Percentiles rank a stretch among this genome's conserved stretches.
These are phyloP conservation scores for Seriola rivoliana DNA, from an alignment of 2,113 vertebrate species.

Conservation along the genomic window DNA sequence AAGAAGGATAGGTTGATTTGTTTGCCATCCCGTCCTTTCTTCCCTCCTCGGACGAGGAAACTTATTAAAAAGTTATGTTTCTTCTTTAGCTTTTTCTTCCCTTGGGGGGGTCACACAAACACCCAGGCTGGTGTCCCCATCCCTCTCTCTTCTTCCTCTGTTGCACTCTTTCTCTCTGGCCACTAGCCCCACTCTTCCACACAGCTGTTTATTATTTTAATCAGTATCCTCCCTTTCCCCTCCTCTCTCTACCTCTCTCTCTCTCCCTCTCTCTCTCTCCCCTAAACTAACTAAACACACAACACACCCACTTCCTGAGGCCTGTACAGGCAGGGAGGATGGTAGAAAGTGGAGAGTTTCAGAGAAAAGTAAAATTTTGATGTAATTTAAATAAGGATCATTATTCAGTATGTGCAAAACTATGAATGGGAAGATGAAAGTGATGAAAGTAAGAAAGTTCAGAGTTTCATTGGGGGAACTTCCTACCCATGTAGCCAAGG, in stretches of 20 bases:
- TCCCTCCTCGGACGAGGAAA: constrained; percentile 8
- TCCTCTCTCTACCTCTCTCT: constrained; percentile 76
- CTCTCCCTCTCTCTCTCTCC: constrained; percentile 57
- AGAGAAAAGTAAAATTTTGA: constrained; percentile 22
- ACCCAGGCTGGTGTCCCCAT: constrained; percentile 35
- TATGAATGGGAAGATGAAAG: not conserved
- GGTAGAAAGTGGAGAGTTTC: constrained; percentile 4
- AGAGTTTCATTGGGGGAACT: not conserved
- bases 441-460: constrained; percentile 3
- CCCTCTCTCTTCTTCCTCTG: constrained; percentile 53
- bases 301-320: constrained; percentile 94
- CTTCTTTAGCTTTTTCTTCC: constrained; percentile 14
- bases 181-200: constrained; percentile 69
- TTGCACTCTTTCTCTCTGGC: constrained; percentile 57
- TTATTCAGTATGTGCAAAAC: constrained; percentile 17
- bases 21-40: constrained; percentile 10
- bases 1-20: constrained; percentile 11
- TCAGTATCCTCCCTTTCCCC: constrained; percentile 92
- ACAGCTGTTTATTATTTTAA: constrained; percentile 98
- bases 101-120: constrained; percentile 17
- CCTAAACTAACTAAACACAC: constrained; percentile 83
- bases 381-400: not conserved
- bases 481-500: constrained; percentile 14
- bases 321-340: constrained; percentile 70
- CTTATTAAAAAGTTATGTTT: constrained; percentile 35